Conservation (phyloP, 2,797 vertebrate species). For the Oreochromis grahami region DNA sequence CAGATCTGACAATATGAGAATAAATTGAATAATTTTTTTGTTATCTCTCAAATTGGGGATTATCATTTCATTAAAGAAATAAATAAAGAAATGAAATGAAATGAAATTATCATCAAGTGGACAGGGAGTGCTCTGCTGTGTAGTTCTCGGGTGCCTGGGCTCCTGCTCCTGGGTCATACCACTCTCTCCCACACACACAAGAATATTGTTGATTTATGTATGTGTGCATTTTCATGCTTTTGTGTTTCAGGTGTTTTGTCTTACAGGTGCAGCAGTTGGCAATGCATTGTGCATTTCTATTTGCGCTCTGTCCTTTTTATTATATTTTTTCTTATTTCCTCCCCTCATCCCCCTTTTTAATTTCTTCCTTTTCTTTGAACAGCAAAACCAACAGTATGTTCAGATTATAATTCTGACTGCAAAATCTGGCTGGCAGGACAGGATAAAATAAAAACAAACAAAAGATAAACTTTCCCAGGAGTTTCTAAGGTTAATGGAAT, state of each 20-base stretch:
- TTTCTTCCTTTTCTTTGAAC: neutral
- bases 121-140: neutral
- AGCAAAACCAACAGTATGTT: neutral
- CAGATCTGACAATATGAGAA: neutral
- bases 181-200: neutral
- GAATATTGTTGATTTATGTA: neutral
- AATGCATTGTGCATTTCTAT: rapidly evolving
- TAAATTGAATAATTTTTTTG: neutral
- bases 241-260: neutral
- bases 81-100: too few species aligned
- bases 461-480: neutral
- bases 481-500: neutral
- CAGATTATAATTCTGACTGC: rapidly evolving
- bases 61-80: neutral
- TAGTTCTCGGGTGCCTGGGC: neutral
- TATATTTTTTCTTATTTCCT: neutral
- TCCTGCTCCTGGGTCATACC: rapidly evolving
- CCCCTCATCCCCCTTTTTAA: neutral
- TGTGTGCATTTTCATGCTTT: neutral
- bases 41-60: neutral
- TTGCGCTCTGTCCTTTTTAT: rapidly evolving
- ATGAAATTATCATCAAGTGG: neutral
- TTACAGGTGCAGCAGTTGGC: neutral
- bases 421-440: neutral
- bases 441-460: rapidly evolving